Evolutionary conservation across 2,797 vertebrate species (phyloP), one percentile per base, ranked within the genome.

Genomic region (Catharus ustulatus): DNA sequence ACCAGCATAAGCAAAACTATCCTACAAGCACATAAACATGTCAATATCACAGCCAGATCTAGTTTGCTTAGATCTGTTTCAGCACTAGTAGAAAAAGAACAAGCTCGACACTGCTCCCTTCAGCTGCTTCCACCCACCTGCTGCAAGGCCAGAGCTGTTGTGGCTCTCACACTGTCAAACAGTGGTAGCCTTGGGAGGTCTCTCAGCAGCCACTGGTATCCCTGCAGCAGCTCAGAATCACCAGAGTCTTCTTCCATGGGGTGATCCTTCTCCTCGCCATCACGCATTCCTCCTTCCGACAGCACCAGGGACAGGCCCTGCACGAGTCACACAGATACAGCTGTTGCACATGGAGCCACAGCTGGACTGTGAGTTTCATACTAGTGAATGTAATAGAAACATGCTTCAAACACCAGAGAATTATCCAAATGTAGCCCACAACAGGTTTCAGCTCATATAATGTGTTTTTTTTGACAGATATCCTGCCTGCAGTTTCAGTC

Each of bases 241-340:
- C 97, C 97, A 0, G 98, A 98, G 80, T 99, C 99, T 64, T 99
- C 99, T 58, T 99, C 99, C 98, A 99, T 98, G 17, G 98, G 98
- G 59, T 99, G 99, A 51, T 99, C 99, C 40, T 99, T 98, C 94
- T 99, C 99, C 75, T 99, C 99, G 78, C 98, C 98, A 12, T 99
- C 99, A 64, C 98, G 98, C 69, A 98, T 96, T 6, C 98, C 98
- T 19, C 98, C 98, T 94, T 99, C 99, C 0, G 98, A 98, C 81
- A 99, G 98, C 74, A 99, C 99, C 97, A 99, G 95, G 1, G 99
- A 99, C 95, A 99, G 96, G 59, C 99, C 99, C 99, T 99, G 94
- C 19, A 42, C 54, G 63, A 17, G 55, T 24, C 20, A 12, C 36
- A 32, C 0, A 1, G 29, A 49, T 10, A 68, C 30, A 68, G 58